Evolutionary conservation across 1,140 invertebrate genomes (phyloP), one percentile per base, ranked within the genome.

Genomic region (Lasioglossum albipes): DNA sequence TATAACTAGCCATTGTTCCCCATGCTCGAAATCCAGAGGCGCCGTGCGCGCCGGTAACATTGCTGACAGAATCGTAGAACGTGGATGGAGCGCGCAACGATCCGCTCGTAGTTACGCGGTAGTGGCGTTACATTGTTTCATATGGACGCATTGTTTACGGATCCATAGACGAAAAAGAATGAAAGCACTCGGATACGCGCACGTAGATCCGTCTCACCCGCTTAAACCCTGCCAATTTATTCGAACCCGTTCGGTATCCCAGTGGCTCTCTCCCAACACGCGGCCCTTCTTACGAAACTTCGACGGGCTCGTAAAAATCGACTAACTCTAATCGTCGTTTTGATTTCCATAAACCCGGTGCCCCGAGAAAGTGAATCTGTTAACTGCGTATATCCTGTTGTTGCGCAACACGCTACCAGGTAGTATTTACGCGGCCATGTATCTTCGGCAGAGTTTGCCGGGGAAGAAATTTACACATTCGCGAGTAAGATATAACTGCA

Each of bases 121-220:
- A 69, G 57, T 79, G 74, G 62, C 62, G 65, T 76, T 74, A 84
- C 75, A 84, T 77, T 82, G 82, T 87, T 82, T 84, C 85, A 64
- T 75, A 79, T 65, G 61, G 66, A 22, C 54, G 59, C 71, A 87
- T 87, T 86, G 85, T 87, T 87, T 82, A 87, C 84, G 69, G 76
- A 57, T 82, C 78, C 68, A 75, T 73, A 75, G 13, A 68, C 54
- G 75, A 65, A 59, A 65, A 78, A 73, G 70, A 82, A 84, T 84
- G 81, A 84, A 79, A 68, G 71, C 68, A 65, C 76, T 36, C 41
- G 62, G 84, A 85, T 83, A 75, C 27, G 65, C 36, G 42, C 27
- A 27, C 81, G 62, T 78, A 78, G 59, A 79, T 82, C 54, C 73
- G 61, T n/a, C 68, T 84, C 71, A 49, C 27, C 22, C 65, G 79